Evolutionary conservation across 2,888 invertebrate species (phyloP).

Genomic region (Nematopogon swammerdamellus): DNA sequence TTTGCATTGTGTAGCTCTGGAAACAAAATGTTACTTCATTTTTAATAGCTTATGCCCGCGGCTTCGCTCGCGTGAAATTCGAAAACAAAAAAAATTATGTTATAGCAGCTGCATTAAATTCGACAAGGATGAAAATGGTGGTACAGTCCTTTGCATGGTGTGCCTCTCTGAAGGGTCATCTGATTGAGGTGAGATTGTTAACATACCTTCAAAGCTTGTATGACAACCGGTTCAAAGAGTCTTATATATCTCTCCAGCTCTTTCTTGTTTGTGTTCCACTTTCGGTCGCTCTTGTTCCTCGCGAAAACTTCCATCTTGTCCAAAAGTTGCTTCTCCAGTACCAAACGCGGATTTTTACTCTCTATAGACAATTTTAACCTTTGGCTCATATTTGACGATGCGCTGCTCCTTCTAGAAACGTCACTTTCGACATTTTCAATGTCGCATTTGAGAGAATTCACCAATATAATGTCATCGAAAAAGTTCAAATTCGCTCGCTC

Average conservation of each 20-base stretch:
- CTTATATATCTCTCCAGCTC: conserved; percentile 76
- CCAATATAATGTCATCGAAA: conserved; percentile 30
- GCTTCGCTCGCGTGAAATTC: no score
- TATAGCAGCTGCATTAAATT: no score
- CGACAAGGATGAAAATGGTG: no score
- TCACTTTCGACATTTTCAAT: conserved; percentile 12
- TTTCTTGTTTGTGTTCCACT: conserved; percentile 48
- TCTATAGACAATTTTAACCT: conserved; percentile 23
- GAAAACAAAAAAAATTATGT: no score
- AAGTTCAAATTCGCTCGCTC: conserved; percentile 18
- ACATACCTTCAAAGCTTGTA: conserved; percentile 79
- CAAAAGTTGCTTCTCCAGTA: conserved; percentile 30
- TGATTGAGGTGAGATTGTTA: no score
- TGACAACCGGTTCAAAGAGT: conserved; percentile 93
- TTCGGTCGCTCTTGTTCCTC: conserved; percentile 41
- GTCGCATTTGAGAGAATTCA: conserved; percentile 20
- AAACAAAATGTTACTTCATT: conserved; percentile 22
- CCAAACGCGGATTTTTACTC: conserved; percentile 32
- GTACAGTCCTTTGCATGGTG: no score
- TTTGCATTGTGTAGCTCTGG: conserved; percentile 84
- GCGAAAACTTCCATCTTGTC: conserved; percentile 43
- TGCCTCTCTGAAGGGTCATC: no score
- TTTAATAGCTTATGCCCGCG: no score
- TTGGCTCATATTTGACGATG: conserved; percentile 32
- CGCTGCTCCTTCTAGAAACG: conserved; percentile 24